Conservation (phyloP, 2,888 invertebrate species). For the Bibio marci region DNA sequence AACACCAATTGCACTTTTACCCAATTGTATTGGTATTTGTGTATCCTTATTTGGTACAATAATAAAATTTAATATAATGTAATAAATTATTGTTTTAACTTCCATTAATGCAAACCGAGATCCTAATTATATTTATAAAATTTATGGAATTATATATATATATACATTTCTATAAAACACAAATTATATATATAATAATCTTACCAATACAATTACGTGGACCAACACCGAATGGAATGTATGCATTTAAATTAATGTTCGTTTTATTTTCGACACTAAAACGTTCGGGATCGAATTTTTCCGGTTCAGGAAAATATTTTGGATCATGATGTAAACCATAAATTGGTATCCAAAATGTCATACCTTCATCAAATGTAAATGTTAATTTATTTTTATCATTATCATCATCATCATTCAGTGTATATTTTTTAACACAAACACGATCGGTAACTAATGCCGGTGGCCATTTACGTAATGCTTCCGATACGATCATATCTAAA, state of each 20-base stretch:
- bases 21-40: slow-evolving; percentile 6
- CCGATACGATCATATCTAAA: slow-evolving; percentile 42
- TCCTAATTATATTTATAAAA: background rate
- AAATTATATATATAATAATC: background rate
- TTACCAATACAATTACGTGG: slow-evolving; percentile 43
- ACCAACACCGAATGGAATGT: slow-evolving; percentile 39
- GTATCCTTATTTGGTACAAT: slow-evolving; percentile 5
- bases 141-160: background rate
- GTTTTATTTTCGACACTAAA: slow-evolving; percentile 38
- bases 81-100: slow-evolving; percentile 6
- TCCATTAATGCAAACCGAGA: slow-evolving; percentile 9
- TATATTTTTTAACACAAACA: slow-evolving; percentile 33
- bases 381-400: slow-evolving; percentile 10
- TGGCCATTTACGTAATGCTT: slow-evolving; percentile 33
- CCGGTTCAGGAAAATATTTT: slow-evolving; percentile 34
- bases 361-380: slow-evolving; percentile 17
- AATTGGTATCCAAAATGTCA: slow-evolving; percentile 23
- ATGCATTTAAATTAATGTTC: slow-evolving; percentile 29
- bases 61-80: slow-evolving; percentile 5
- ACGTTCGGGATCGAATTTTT: slow-evolving; percentile 38
- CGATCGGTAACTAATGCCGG: slow-evolving; percentile 30
- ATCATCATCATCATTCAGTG: slow-evolving; percentile 17
- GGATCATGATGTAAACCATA: slow-evolving; percentile 34
- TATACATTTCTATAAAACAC: background rate
- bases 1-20: background rate